phyloP scores from a whole-genome alignment of 2,888 invertebrate genomes.

The Aporophyla nigra region DNA sequence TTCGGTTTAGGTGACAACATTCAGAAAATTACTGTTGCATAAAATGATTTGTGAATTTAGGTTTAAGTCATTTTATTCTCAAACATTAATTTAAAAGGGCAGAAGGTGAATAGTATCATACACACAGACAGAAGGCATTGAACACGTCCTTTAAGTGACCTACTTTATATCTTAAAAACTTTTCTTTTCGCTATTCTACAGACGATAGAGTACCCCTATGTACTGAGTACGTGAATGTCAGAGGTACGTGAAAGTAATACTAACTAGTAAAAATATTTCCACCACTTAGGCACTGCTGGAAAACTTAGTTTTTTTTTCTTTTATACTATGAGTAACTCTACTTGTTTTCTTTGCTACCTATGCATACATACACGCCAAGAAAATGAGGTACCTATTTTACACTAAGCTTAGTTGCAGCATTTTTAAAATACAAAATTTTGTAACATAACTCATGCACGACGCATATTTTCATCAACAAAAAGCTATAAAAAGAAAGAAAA shows the following conservation, averaged over 20 bases:
- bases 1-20: not conserved
- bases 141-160: conserved; percentile 20
- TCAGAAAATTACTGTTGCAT: not conserved
- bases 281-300: conserved; percentile 18
- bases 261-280: conserved; percentile 46
- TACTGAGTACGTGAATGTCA: conserved; percentile 44
- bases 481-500: conserved; percentile 10
- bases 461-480: conserved; percentile 46
- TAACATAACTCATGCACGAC: conserved; percentile 22
- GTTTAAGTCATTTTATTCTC: not conserved
- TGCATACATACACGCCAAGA: not conserved
- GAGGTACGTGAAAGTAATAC: conserved; percentile 38
- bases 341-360: not conserved
- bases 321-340: not conserved
- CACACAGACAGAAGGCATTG: not conserved
- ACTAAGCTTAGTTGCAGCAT: not conserved
- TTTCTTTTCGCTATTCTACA: conserved; percentile 32
- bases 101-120: not conserved
- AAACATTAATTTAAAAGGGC: not conserved
- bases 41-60: not conserved
- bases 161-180: conserved; percentile 9
- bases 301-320: conserved; percentile 2
- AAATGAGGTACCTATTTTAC: not conserved
- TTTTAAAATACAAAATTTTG: not conserved
- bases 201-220: conserved; percentile 20